Evolutionary conservation across 2,797 vertebrate species (phyloP), one percentile per base, ranked within the genome.

Genomic region (Dromococcyx pavoninus): DNA sequence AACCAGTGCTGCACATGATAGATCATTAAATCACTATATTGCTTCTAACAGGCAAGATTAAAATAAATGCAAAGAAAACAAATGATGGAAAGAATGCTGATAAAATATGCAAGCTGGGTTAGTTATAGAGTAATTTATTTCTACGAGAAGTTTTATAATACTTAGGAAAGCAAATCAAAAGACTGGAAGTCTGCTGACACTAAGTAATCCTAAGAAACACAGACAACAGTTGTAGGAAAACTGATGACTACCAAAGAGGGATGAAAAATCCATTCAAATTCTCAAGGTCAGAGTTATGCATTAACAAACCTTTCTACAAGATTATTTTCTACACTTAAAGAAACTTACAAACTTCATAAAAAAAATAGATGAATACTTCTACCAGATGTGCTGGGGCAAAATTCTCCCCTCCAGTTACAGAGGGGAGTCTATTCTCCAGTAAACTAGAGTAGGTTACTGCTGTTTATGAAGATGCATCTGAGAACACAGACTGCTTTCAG

Each of bases 51-150:
- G 92, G 71, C 57, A 54, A 95, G 91, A 94, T 95, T 81, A 94
- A 95, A 96, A 90, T 86, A 86, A 95, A 91, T 73, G 89, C 91
- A 92, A 86, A 84, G 83, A 95, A 94, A 96, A 93, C 91, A 95
- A 95, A 93, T 67, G 84, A 76, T 85, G 51, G 73, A 88, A 93
- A 93, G 91, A 95, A 89, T 17, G 54, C 69, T 95, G 93, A 95
- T 95, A 96, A 97, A 96, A 96, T 96, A 96, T 96, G 95, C 95
- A 96, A 90, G 88, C 62, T 92, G 82, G 93, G 96, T 95, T 96
- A 97, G 92, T 94, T 97, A 94, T 76, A 91, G 89, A 89, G 93
- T 93, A 96, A 97, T 97, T 97, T 97, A 97, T 97, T 97, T 96
- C 95, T 92, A 66, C 72, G 58, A 57, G 69, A 95, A 95, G 78